Percentiles rank a stretch among this genome's conserved stretches.
These are phyloP conservation scores for Drosophila colorata DNA, from an alignment of 2,888 invertebrate genomes.

Conservation along the genomic window DNA sequence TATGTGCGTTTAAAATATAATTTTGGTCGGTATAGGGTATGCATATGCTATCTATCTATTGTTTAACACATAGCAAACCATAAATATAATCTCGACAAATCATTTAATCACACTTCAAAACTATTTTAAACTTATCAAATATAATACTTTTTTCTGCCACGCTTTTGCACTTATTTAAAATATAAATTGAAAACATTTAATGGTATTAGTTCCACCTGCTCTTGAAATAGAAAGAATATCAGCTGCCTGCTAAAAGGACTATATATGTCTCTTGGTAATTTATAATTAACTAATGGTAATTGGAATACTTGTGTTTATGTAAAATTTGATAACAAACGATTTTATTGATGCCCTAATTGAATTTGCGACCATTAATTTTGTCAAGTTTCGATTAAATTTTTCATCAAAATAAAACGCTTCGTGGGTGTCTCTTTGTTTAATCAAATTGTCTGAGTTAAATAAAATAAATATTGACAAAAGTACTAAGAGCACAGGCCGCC, in stretches of 20 bases:
- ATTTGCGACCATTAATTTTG: constrained; percentile 9
- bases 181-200: background rate
- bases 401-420: constrained; percentile 6
- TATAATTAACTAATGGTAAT: background rate
- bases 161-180: constrained; percentile 6
- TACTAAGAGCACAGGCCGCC: background rate
- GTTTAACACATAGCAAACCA: background rate
- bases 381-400: constrained; percentile 22
- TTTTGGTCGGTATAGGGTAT: background rate
- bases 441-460: constrained; percentile 64
- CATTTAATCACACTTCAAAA: constrained; percentile 14
- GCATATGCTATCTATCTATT: background rate
- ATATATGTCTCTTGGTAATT: background rate
- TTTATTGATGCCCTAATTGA: background rate
- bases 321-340: constrained; percentile 3
- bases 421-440: constrained; percentile 31
- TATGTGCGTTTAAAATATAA: background rate
- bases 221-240: background rate
- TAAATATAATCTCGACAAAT: background rate
- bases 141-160: constrained; percentile 7
- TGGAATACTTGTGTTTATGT: background rate
- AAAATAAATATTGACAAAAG: constrained; percentile 64
- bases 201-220: background rate
- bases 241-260: background rate
- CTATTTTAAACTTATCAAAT: constrained; percentile 2